Evolutionary conservation across 2,797 vertebrate genomes (phyloP), one percentile per base, ranked within the genome.

Genomic region (Leucoraja ocellata): DNA sequence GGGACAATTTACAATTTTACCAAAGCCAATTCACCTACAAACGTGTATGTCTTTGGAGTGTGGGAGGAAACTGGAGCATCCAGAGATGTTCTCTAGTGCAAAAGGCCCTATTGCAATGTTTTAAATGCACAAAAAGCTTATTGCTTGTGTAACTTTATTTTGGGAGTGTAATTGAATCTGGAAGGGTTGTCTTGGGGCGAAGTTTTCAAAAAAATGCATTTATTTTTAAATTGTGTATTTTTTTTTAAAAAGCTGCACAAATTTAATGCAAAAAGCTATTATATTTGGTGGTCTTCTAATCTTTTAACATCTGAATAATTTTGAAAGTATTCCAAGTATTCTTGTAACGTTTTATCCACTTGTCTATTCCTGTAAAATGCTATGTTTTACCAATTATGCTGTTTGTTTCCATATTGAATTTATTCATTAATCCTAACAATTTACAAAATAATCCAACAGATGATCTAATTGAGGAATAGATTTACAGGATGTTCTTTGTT

Each of bases 81-180:
- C 68, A 63, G 63, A 88, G n/a, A 10, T 18, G 25, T 92, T 92
- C 8, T 73, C 46, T 74, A 10, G 90, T 74, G 25, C 39, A 73
- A 73, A 14, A n/a, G 58, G 61, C 58, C 58, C 36, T 39, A 23
- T 65, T 91, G 71, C 71, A 73, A 74, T 76, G 39, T 92, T 92
- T 92, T 92, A 92, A 92, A 92, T 76, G 90, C 36, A 74, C 68
- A 71, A 92, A 28, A 39, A 76, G 39, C 63, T 92, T 68, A 74
- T 54, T 92, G 71, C 71, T 92, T 76, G 71, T 92, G 76, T 92
- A 74, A 92, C 71, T 92, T 92, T 92, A 76, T 76, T 92, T 92
- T 92, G 74, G 90, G 39, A 92, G 46, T 92, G 71, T 39, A 46
- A 74, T 92, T 58, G 13, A 92, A 76, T 92, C 39, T 74, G 11